Evolutionary conservation across 2,888 invertebrate species (phyloP).

Genomic region (Patella pellucida): DNA sequence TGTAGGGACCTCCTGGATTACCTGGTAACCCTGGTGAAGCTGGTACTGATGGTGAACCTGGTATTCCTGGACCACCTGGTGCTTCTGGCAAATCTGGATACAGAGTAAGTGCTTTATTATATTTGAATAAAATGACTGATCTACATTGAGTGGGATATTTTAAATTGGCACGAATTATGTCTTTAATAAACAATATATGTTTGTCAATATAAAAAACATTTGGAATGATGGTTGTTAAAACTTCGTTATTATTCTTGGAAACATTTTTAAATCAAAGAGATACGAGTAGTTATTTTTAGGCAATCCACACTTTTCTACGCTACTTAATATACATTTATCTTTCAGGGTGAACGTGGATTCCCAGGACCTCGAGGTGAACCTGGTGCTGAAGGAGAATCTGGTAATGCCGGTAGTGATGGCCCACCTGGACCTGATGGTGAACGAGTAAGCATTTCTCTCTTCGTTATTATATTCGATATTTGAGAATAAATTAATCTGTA

Average conservation of each 20-base stretch:
- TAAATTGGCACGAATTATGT: neutral
- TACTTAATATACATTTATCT: neutral
- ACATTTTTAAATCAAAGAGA: neutral
- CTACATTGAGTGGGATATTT: no score
- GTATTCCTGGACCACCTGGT: conserved; percentile 58
- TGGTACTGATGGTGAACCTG: conserved; percentile 59
- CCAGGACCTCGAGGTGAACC: conserved; percentile 56
- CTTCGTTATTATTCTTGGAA: neutral
- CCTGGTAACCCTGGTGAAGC: conserved; percentile 73
- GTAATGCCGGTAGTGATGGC: conserved; percentile 48
- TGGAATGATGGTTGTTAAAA: neutral
- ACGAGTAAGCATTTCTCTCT: conserved; percentile 40
- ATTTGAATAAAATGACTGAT: no score
- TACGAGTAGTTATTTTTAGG: neutral
- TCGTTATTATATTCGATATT: no score
- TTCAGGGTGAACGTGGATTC: conserved; percentile 58
- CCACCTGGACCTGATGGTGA: conserved; percentile 52
- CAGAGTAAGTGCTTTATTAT: conserved; percentile 29
- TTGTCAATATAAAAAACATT: neutral
- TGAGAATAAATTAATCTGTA: no score
- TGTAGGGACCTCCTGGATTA: conserved; percentile 67
- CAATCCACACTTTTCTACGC: no score
- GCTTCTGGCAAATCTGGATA: conserved; percentile 52
- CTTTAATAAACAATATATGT: neutral
- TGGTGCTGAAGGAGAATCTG: conserved; percentile 51